Evolutionary conservation across 2,888 invertebrate species (phyloP), one percentile per base, ranked within the genome.

Genomic region (Lycocerus yunnanus): DNA sequence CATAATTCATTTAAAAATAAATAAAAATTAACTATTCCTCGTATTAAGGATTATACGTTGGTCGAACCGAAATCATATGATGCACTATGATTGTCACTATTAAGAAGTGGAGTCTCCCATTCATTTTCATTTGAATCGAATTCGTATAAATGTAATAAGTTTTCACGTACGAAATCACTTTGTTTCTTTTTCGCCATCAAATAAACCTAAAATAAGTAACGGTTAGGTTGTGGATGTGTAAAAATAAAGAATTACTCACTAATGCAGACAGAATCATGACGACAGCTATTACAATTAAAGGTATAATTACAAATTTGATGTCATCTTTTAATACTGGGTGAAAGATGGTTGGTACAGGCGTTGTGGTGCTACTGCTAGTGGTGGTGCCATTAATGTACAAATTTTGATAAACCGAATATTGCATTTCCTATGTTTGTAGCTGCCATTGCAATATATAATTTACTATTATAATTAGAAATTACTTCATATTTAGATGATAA

Each of bases 121-220:
- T 92, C 92, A 78, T 91, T 90, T 82, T 91, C 92, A 80, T 92
- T 92, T n/a, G 90, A 89, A 81, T 92, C 92, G 85, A 92, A 93
- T 80, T 91, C 92, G 82, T 93, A 93, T 80, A 92, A 85, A 14
- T 91, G 92, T 89, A 93, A 90, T 61, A 93, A 86, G 81, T 91
- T 90, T 81, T 91, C 90, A 65, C 92, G 87, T 58, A 93, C 84
- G 77, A 88, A 87, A 78, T 91, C 91, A 79, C 91, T 83, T 80
- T 90, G 88, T 73, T 88, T 86, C 80, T 89, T 88, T 74, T 88
- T 86, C 24, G 89, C 88, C 82, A 90, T 87, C 68, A 89, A 84
- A 77, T 89, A 86, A 24, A 90, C 89, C 90, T 90, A 77, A 16
- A 83, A 81, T 10, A 13, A 13, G 14, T 16, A 15, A 14, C n/a